These are phyloP conservation scores for Ptyas mucosa DNA, from an alignment of 2,113 vertebrate genomes.

Conservation along the genomic window DNA sequence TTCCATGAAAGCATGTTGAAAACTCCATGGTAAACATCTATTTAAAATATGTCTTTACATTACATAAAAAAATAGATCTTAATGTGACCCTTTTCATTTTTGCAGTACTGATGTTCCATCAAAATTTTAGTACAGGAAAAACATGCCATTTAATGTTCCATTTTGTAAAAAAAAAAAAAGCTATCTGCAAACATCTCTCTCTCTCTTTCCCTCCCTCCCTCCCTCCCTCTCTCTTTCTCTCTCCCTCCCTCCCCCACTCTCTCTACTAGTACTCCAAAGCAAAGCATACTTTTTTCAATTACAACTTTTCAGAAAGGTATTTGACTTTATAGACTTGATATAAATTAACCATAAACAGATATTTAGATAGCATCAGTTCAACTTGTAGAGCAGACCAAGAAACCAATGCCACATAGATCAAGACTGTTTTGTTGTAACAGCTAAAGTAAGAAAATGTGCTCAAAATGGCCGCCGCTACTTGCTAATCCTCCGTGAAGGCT, in stretches of 20 bases:
- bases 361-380: conserved; percentile 9
- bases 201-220: background rate
- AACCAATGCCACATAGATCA: background rate
- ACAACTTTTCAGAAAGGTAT: conserved; percentile 1
- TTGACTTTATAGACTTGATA: conserved; percentile 42
- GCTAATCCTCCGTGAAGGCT: no score
- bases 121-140: background rate
- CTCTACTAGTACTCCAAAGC: background rate
- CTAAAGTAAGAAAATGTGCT: background rate
- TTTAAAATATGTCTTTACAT: background rate
- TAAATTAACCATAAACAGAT: conserved; percentile 37
- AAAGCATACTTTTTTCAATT: background rate
- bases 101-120: background rate
- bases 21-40: background rate
- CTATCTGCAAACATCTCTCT: background rate
- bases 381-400: background rate
- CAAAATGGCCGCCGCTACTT: no score
- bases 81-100: background rate
- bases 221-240: no score
- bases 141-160: background rate
- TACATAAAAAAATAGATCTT: background rate
- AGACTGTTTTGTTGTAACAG: background rate
- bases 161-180: background rate
- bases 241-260: no score
- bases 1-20: conserved; percentile 48